Percentiles rank a stretch among this genome's conserved stretches.
These are phyloP conservation scores for Gastracanthus pulcherrimus DNA, from an alignment of 2,888 invertebrate species.

Conservation along the genomic window DNA sequence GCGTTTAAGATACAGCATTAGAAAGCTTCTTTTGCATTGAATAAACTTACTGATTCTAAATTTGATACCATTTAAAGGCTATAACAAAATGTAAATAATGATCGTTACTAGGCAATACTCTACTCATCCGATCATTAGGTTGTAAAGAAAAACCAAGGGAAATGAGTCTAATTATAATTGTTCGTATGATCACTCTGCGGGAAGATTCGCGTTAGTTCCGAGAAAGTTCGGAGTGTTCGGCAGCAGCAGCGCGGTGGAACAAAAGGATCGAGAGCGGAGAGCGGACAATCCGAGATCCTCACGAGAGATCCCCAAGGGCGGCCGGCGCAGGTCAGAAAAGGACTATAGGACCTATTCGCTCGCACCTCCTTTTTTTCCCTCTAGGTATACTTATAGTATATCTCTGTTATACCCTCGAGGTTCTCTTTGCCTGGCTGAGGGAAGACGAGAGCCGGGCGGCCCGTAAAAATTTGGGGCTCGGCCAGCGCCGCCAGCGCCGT, in stretches of 20 bases:
- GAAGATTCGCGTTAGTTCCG: neutral
- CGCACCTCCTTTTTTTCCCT: conserved; percentile 3
- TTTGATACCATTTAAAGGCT: no score
- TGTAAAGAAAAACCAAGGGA: neutral
- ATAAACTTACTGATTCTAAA: no score
- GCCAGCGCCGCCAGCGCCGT: neutral
- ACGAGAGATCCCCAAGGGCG: neutral
- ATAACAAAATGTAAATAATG: no score
- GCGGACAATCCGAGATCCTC: neutral
- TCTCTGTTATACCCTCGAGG: neutral
- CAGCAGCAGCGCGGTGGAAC: neutral
- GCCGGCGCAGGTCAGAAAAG: conserved; percentile 21
- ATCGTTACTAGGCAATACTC: no score
- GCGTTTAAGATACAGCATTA: no score
- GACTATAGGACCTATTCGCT: no score
- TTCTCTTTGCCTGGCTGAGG: neutral
- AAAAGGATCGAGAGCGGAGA: neutral
- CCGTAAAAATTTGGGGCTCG: neutral
- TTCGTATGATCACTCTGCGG: neutral
- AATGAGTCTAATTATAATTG: no score
- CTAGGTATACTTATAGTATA: neutral
- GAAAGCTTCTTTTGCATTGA: no score
- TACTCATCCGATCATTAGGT: neutral
- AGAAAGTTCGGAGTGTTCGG: neutral
- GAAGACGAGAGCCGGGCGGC: neutral